These are phyloP conservation scores for Oceanites oceanicus DNA, from an alignment of 2,113 vertebrate genomes.

Conservation along the genomic window DNA sequence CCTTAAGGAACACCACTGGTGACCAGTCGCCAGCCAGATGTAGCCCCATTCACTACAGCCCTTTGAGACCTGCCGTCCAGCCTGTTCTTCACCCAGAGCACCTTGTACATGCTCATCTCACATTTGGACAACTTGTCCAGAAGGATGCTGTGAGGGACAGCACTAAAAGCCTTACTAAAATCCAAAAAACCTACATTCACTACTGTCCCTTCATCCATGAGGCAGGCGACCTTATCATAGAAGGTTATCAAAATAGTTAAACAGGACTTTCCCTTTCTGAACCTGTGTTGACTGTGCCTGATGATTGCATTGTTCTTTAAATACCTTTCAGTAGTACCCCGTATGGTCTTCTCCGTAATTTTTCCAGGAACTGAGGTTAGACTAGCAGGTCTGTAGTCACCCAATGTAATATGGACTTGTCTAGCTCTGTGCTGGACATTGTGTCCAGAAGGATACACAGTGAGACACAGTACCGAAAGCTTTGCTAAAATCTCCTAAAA, in stretches of 20 bases:
- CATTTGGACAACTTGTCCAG: not conserved
- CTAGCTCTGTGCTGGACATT: not conserved
- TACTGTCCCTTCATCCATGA: not conserved
- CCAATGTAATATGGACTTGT: fast-evolving
- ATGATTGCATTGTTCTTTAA: not conserved
- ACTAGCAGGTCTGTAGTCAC: not conserved
- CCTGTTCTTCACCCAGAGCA: not conserved
- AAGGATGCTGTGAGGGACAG: not conserved
- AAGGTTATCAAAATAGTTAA: not conserved
- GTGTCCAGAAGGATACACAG: not conserved
- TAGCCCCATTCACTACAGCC: not conserved
- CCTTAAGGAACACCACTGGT: too few species aligned
- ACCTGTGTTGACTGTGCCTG: not conserved
- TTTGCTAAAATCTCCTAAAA: not conserved
- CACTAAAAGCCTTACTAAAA: not conserved
- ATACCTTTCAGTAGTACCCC: not conserved
- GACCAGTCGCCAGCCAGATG: not conserved
- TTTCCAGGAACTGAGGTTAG: not conserved
- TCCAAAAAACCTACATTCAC: fast-evolving
- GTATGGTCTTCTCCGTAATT: not conserved
- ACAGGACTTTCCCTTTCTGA: not conserved
- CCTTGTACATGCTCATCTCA: not conserved
- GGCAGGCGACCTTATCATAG: not conserved
- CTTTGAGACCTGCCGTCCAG: not conserved
- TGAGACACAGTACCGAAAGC: not conserved